Evolutionary conservation across 2,888 invertebrate species (phyloP), one percentile per base, ranked within the genome.

Genomic region (Crepidodera aurea): DNA sequence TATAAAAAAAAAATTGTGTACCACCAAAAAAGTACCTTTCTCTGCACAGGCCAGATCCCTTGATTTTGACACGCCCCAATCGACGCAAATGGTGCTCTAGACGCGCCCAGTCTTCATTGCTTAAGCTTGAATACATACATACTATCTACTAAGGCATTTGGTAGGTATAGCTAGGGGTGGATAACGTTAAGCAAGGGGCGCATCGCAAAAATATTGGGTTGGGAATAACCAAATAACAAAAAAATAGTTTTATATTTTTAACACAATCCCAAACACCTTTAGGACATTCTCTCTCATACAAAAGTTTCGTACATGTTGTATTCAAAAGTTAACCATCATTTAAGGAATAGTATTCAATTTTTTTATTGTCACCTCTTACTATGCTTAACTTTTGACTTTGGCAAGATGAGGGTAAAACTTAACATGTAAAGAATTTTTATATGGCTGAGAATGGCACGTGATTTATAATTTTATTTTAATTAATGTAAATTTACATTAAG

Each of bases 1-100:
- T 48, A 10, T n/a, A 25, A 19, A 48, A 27, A 46, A 44, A 39
- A 53, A 60, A 42, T 64, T 66, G 71, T 48, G 71, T 73, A 74
- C 75, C 74, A 67, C 60, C 65, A 66, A 72, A 71, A 71, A 71
- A 77, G 78, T 83, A 83, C 83, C 83, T 83, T 82, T 83, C 83
- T 82, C 83, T 81, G 82, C 83, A 83, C 77, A 83, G 81, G 77
- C 83, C 83, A 70, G 79, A 75, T 74, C 79, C 80, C 71, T 77
- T 79, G 72, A 78, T 75, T 78, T 77, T 74, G 73, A 79, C 79
- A 73, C 48, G 48, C 12, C 82, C 82, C 76, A 82, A 82, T 68
- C 75, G 78, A 68, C 77, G 78, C 79, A 83, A 79, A 70, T 79
- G 77, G 72, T 75, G 77, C 71, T 82, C 82, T 75, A 82, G 80